phyloP scores from a whole-genome alignment of 2,888 invertebrate genomes.

The Hypomecis atomaria region DNA sequence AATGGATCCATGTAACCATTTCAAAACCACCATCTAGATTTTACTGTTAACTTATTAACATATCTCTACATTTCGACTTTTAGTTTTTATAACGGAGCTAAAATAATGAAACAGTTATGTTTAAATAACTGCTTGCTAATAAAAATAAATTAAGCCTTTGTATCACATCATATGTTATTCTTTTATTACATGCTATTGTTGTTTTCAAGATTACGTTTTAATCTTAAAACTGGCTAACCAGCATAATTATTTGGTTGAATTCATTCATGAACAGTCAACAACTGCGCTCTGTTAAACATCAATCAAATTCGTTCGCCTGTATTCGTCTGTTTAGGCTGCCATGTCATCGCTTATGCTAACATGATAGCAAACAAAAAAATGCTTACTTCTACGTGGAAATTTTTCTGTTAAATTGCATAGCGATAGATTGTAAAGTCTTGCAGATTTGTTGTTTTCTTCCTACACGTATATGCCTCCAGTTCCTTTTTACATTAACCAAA shows the following conservation, averaged over 20 bases:
- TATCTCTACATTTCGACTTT: slow-evolving; percentile 30
- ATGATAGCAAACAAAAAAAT: slow-evolving; percentile 26
- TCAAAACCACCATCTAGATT: slow-evolving; percentile 31
- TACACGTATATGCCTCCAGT: no score
- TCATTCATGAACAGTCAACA: slow-evolving; percentile 33
- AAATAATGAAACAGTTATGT: slow-evolving; percentile 13
- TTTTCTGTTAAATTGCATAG: slow-evolving; percentile 3
- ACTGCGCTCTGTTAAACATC: slow-evolving; percentile 30
- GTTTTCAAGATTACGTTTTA: background rate
- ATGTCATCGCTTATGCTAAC: slow-evolving; percentile 28
- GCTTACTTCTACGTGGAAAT: slow-evolving; percentile 13
- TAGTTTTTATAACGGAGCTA: slow-evolving; percentile 33
- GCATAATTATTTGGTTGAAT: slow-evolving; percentile 18
- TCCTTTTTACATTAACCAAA: no score
- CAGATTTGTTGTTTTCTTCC: background rate
- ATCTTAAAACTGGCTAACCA: slow-evolving; percentile 2
- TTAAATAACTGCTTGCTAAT: background rate
- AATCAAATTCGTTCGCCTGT: slow-evolving; percentile 27
- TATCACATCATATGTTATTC: slow-evolving; percentile 15
- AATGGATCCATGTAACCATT: slow-evolving; percentile 40
- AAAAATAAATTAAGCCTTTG: background rate
- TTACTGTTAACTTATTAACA: slow-evolving; percentile 42
- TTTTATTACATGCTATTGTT: slow-evolving; percentile 5
- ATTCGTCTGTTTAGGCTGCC: slow-evolving; percentile 30
- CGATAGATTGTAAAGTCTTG: no score